These are phyloP conservation scores for Salvelinus fontinalis DNA, from an alignment of 2,113 vertebrate genomes.

Conservation along the genomic window DNA sequence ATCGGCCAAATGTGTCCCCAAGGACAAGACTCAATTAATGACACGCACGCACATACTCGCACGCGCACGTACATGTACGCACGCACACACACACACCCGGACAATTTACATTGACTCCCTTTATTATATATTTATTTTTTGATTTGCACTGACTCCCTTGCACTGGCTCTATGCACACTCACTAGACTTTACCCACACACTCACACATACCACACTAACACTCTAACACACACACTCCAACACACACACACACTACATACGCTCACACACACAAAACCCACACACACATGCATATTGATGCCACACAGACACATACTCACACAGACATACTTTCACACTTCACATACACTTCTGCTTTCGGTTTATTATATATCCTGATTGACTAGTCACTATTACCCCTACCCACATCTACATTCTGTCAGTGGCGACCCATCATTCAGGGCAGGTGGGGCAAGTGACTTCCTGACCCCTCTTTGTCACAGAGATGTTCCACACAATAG, in stretches of 20 bases:
- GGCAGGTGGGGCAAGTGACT: not conserved
- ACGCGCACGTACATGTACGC: conserved; percentile 9
- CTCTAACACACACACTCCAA: conserved; percentile 24
- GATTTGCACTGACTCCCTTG: too few species aligned
- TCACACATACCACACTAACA: conserved; percentile 10
- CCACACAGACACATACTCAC: not conserved
- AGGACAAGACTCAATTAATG: conserved; percentile 63
- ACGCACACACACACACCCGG: conserved; percentile 37
- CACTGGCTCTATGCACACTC: too few species aligned
- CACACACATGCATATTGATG: not conserved
- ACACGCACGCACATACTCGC: conserved; percentile 6
- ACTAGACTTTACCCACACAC: too few species aligned
- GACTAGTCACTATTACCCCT: too few species aligned
- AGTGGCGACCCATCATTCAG: too few species aligned
- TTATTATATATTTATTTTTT: too few species aligned
- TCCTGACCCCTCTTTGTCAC: too few species aligned
- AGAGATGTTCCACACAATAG: too few species aligned
- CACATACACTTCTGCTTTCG: not conserved
- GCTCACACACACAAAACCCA: not conserved
- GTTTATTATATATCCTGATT: too few species aligned
- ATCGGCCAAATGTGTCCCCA: conserved; percentile 64
- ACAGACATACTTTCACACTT: not conserved
- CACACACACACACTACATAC: conserved; percentile 18
- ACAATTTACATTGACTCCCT: not conserved
- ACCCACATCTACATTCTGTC: too few species aligned